Percentiles rank a stretch among this genome's conserved stretches.
Evolutionary conservation across 2,797 vertebrate genomes (phyloP).

Genomic region (Eremophila alpestris): DNA sequence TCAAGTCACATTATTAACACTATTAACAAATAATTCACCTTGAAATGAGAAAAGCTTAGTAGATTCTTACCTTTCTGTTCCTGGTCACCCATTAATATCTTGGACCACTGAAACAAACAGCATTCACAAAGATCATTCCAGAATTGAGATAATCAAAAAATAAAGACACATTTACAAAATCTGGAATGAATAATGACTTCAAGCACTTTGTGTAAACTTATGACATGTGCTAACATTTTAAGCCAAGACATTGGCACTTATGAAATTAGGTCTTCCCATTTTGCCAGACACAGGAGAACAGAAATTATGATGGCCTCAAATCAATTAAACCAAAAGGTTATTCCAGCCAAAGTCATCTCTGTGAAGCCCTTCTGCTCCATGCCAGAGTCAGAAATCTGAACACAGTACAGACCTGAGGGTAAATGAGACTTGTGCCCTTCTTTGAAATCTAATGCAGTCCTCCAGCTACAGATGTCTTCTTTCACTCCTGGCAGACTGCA

Average conservation of each 20-base stretch:
- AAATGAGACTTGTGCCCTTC: neutral
- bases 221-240: neutral
- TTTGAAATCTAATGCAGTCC: neutral
- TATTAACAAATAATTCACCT: neutral
- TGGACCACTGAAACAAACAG: neutral
- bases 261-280: neutral
- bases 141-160: neutral
- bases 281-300: fast-evolving
- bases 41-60: neutral
- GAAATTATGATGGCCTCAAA: neutral
- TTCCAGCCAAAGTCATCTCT: neutral
- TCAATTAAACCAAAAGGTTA: neutral
- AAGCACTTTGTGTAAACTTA: neutral
- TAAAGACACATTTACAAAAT: neutral
- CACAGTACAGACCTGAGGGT: neutral
- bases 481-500: neutral
- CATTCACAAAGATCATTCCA: neutral
- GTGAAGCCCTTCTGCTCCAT: fast-evolving
- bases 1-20: neutral
- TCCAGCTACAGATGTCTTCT: neutral
- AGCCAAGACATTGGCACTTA: neutral
- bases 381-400: neutral
- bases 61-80: neutral
- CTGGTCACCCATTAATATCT: neutral
- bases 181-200: neutral